phyloP scores from a whole-genome alignment of 2,888 invertebrate species.

The Epirrhoe alternata region DNA sequence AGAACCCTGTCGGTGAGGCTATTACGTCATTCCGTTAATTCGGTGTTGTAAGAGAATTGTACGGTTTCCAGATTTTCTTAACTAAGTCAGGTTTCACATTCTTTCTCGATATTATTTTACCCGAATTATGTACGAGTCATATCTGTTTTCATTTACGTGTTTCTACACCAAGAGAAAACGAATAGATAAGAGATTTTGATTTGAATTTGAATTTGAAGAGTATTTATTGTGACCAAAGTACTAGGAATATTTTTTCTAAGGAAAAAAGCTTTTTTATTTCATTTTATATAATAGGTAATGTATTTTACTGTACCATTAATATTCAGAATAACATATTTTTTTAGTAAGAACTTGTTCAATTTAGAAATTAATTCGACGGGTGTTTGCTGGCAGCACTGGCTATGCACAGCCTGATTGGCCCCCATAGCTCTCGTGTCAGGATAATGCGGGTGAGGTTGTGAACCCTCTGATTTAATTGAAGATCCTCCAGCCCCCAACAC shows the following conservation, averaged over 20 bases:
- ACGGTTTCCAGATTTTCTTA: constrained; percentile 9
- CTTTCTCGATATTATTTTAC: background rate
- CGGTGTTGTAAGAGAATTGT: constrained; percentile 53
- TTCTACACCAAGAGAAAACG: too few species aligned
- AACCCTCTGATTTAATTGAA: constrained; percentile 81
- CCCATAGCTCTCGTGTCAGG: constrained; percentile 56
- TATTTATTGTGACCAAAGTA: too few species aligned
- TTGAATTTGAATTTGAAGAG: too few species aligned
- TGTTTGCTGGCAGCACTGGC: constrained; percentile 36
- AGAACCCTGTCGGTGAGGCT: constrained; percentile 19
- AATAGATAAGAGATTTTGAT: background rate
- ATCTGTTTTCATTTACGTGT: background rate
- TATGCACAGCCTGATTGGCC: constrained; percentile 63
- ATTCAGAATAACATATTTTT: background rate
- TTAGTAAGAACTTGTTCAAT: background rate
- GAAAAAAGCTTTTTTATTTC: too few species aligned
- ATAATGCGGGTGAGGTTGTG: constrained; percentile 78
- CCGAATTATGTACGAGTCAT: background rate
- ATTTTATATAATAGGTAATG: too few species aligned
- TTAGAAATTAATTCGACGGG: background rate
- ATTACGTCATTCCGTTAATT: constrained; percentile 53
- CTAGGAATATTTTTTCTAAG: too few species aligned
- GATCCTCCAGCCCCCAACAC: constrained; percentile 62
- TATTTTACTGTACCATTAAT: background rate
- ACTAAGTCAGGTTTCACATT: background rate